Evolutionary conservation across 2,797 vertebrate species (phyloP), one percentile per base, ranked within the genome.

Genomic region (Phrynocephalus vlangalii): DNA sequence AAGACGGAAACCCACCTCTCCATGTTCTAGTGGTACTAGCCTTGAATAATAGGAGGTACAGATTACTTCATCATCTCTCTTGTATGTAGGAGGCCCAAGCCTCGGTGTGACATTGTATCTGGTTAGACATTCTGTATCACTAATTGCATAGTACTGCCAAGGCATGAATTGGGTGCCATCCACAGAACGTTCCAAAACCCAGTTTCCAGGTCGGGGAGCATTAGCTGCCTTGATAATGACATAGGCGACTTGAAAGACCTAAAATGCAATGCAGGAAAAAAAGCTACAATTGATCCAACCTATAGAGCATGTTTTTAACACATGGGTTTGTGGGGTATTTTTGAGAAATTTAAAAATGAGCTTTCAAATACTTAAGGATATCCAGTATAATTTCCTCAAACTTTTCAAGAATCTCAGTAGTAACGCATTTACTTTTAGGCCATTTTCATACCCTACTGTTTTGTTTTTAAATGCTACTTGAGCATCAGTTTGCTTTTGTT

Each of bases 161-260:
- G 99, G 98, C 4, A 93, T 97, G 94, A 97, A 99, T 15, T 94
- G 94, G 9, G 87, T 89, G 2, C 98, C 98, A 1, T 99, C 98
- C 89, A 98, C 10, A 60, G 99, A 99, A n/a, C 97, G 98, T 91
- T 99, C 98, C 94, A 99, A 96, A 90, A 99, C 97, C 99, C 99
- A 99, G 96, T 99, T 99, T 89, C 98, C 98, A 82, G 99, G 98
- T 18, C 98, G 97, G 38, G 99, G 99, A 89, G 98, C 97, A 93
- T 99, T 99, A 33, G 98, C 99, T 0, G 98, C 98, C 95, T 99
- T 99, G 92, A 99, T 98, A 92, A 99, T 99, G 93, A 99, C 88
- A 86, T 99, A 99, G 1, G 99, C 98, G 0, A 99, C 97, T 95
- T 99, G 98, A 94, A 99, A 99, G 89, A 99, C 92, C 99, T 99